These are phyloP conservation scores for Melinaea menophilus DNA, from an alignment of 2,888 invertebrate species.

Conservation along the genomic window DNA sequence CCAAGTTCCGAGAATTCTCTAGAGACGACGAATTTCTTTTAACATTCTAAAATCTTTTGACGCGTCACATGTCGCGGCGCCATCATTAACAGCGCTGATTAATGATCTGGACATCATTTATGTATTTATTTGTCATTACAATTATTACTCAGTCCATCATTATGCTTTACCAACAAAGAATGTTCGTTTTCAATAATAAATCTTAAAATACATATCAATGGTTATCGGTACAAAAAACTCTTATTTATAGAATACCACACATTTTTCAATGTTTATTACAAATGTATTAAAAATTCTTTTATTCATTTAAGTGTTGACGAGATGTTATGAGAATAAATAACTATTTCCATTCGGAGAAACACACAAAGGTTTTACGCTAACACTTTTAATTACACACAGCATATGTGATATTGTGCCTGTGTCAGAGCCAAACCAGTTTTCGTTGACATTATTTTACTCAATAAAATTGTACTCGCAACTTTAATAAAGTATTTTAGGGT, in stretches of 20 bases:
- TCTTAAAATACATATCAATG: too few relatives aligned
- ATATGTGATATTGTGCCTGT: background rate
- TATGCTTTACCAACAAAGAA: too few relatives aligned
- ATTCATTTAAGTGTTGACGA: background rate
- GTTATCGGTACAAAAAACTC: too few relatives aligned
- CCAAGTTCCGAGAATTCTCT: background rate
- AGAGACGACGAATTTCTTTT: background rate
- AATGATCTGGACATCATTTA: slow-evolving; percentile 1
- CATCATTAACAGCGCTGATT: slow-evolving; percentile 4
- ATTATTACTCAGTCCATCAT: background rate
- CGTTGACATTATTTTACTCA: background rate
- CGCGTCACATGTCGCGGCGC: background rate
- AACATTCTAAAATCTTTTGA: background rate
- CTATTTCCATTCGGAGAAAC: background rate
- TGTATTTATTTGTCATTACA: background rate
- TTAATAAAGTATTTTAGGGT: background rate
- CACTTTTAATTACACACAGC: background rate
- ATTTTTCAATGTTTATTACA: too few relatives aligned
- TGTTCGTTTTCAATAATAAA: too few relatives aligned
- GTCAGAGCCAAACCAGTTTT: background rate
- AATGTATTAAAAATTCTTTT: background rate
- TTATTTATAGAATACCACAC: too few relatives aligned
- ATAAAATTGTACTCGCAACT: background rate
- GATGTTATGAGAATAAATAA: background rate
- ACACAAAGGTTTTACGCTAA: background rate